These are phyloP conservation scores for Rissa tridactyla DNA, from an alignment of 2,113 vertebrate genomes.

Conservation along the genomic window DNA sequence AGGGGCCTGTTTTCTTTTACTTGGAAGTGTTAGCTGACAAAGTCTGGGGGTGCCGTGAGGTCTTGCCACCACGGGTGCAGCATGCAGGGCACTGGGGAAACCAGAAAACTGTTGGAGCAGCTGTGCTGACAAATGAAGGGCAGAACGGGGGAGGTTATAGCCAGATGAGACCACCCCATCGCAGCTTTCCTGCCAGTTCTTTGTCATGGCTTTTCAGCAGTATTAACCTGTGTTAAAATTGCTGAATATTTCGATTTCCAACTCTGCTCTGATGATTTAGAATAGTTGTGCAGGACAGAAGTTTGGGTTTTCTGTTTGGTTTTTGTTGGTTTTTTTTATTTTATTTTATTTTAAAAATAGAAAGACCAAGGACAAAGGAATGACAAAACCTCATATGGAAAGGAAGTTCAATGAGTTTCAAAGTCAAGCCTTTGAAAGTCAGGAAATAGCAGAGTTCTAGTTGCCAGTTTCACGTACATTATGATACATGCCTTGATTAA, in stretches of 20 bases:
- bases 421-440: neutral
- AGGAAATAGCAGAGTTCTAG: neutral
- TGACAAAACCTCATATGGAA: neutral
- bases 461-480: neutral
- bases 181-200: neutral
- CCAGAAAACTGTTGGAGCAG: neutral
- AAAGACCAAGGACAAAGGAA: neutral
- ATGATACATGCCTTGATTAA: neutral
- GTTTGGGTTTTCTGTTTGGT: neutral
- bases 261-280: neutral
- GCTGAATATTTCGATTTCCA: neutral
- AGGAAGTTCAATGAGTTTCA: neutral
- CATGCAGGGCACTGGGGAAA: neutral
- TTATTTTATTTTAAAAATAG: neutral
- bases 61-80: neutral
- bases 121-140: neutral
- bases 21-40: neutral
- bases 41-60: neutral
- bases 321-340: no score
- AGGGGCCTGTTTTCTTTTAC: neutral
- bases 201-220: neutral
- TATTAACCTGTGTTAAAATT: neutral
- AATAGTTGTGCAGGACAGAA: neutral
- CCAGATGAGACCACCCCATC: neutral
- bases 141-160: neutral